Percentiles rank a stretch among this genome's conserved stretches.
Conservation (phyloP, 2,113 vertebrate genomes). For the Sinocyclocheilus grahami region DNA sequence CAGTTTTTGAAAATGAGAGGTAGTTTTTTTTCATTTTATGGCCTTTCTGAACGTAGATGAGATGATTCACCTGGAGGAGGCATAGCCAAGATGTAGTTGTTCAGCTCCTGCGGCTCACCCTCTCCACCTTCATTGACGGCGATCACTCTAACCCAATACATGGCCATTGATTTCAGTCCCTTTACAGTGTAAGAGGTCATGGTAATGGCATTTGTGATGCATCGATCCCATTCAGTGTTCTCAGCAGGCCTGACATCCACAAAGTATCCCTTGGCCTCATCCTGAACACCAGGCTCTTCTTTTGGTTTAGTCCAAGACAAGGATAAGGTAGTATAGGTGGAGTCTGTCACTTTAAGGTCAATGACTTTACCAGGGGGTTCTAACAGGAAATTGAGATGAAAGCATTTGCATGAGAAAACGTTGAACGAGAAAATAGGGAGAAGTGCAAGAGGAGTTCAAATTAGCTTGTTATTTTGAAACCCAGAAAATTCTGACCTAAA, state of each 20-base stretch:
- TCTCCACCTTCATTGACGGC: slow-evolving; percentile 78
- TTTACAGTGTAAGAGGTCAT: slow-evolving; percentile 77
- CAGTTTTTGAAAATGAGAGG: background rate
- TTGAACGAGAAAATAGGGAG: background rate
- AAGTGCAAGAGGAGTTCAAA: background rate
- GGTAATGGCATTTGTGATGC: slow-evolving; percentile 73
- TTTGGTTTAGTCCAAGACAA: slow-evolving; percentile 84
- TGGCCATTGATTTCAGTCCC: slow-evolving; percentile 77
- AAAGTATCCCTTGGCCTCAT: slow-evolving; percentile 82
- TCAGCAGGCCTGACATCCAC: slow-evolving; percentile 82
- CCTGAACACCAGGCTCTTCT: slow-evolving; percentile 64
- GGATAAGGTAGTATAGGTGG: slow-evolving; percentile 78
- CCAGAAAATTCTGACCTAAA: background rate
- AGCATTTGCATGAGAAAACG: background rate
- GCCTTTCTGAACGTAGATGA: background rate
- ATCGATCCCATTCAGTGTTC: slow-evolving; percentile 80
- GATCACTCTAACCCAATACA: slow-evolving; percentile 81
- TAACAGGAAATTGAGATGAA: slow-evolving; percentile 62
- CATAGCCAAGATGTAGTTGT: slow-evolving; percentile 74
- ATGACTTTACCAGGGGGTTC: slow-evolving; percentile 81
- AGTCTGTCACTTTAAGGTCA: slow-evolving; percentile 84
- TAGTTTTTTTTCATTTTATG: background rate
- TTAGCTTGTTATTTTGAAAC: background rate
- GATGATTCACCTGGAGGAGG: slow-evolving; percentile 73
- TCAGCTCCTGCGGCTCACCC: slow-evolving; percentile 73